Evolutionary conservation across 2,113 vertebrate genomes (phyloP).

Genomic region (Hydrolagus affinis): DNA sequence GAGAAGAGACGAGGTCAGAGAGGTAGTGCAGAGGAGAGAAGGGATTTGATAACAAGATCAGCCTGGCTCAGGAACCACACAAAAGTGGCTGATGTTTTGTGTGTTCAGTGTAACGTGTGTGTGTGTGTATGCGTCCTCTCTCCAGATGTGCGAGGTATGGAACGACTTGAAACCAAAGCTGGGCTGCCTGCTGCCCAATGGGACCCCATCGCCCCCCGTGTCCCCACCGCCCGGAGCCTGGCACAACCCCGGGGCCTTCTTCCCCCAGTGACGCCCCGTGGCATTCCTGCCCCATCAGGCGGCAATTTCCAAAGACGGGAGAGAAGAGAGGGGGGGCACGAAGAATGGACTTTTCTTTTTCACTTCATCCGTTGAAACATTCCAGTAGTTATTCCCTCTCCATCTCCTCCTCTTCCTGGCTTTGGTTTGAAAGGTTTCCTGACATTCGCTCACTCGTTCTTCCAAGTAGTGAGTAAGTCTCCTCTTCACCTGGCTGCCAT

Average conservation of each 20-base stretch:
- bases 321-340: no score
- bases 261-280: background rate
- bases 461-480: no score
- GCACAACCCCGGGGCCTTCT: constrained; percentile 1
- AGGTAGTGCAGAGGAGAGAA: no score
- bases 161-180: constrained; percentile 84
- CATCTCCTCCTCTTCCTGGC: background rate
- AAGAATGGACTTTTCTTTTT: background rate
- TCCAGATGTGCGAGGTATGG: constrained; percentile 93
- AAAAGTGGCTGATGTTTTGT: background rate
- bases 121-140: constrained; percentile 29
- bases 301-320: no score
- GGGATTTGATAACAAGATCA: no score
- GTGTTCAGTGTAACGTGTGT: background rate
- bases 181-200: constrained; percentile 67
- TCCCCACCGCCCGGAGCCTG: constrained; percentile 49
- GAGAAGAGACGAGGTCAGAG: no score
- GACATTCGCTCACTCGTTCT: no score
- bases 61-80: no score
- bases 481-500: no score
- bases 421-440: background rate
- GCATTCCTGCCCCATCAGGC: background rate
- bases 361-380: background rate
- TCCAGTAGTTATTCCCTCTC: background rate
- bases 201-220: constrained; percentile 49